Conservation (phyloP, 2,113 vertebrate species). For the Urocynchramus pylzowi region DNA sequence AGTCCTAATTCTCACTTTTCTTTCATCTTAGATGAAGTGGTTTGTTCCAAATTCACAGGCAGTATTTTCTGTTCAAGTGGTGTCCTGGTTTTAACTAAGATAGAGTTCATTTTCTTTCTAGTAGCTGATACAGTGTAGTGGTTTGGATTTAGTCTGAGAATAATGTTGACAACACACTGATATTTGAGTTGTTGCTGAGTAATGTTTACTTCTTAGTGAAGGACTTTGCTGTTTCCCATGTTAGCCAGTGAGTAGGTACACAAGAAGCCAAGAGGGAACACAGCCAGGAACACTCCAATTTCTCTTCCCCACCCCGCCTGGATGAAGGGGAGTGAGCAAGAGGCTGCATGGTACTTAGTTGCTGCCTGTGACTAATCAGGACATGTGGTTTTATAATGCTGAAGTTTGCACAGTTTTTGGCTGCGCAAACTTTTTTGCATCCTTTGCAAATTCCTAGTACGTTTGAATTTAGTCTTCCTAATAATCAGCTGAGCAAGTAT, state of each 20-base stretch:
- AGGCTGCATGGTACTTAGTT: neutral
- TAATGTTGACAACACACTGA: neutral
- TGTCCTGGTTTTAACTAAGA: neutral
- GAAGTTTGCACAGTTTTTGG: neutral
- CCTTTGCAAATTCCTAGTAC: neutral
- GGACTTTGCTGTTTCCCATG: neutral
- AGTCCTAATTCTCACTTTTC: neutral
- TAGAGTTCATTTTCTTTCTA: neutral
- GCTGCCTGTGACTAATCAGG: neutral
- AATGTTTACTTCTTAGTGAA: neutral
- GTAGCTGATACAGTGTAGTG: neutral
- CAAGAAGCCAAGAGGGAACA: neutral
- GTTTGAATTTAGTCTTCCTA: neutral
- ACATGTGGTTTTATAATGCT: neutral
- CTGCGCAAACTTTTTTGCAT: neutral
- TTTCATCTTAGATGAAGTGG: neutral
- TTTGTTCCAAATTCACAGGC: neutral
- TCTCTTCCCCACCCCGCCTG: neutral
- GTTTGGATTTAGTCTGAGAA: neutral
- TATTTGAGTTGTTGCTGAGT: neutral
- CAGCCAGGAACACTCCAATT: neutral
- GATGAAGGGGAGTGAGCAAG: fast-evolving
- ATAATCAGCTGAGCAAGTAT: neutral
- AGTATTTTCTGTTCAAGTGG: neutral
- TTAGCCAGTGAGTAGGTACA: neutral